These are phyloP conservation scores for Fundulus diaphanus DNA, from an alignment of 2,797 vertebrate genomes.

Conservation along the genomic window DNA sequence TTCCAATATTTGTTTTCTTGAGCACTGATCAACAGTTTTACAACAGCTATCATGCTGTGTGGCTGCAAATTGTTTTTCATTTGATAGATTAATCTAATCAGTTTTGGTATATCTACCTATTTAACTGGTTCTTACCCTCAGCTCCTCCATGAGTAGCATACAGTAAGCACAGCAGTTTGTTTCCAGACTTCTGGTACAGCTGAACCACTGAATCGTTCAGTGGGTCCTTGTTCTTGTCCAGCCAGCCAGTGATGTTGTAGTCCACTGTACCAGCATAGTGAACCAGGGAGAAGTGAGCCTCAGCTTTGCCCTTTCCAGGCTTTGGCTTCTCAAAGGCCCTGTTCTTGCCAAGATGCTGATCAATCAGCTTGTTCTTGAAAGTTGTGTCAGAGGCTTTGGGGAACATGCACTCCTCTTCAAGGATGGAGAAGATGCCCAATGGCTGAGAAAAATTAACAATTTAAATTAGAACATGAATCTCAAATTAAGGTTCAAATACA, in stretches of 20 bases:
- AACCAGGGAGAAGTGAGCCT: too few relatives aligned
- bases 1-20: too few relatives aligned
- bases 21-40: not conserved
- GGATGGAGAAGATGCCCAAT: slow-evolving; percentile 80
- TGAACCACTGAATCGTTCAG: too few relatives aligned
- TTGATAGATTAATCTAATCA: not conserved
- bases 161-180: slow-evolving; percentile 82
- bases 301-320: too few relatives aligned
- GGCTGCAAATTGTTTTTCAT: not conserved
- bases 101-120: not conserved
- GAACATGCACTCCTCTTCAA: slow-evolving; percentile 90
- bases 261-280: too few relatives aligned
- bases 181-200: slow-evolving; percentile 85
- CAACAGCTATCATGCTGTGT: not conserved
- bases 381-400: slow-evolving; percentile 83
- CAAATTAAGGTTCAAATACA: too few relatives aligned
- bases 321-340: slow-evolving; percentile 83
- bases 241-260: too few relatives aligned
- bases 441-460: slow-evolving; percentile 59
- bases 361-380: slow-evolving; percentile 89
- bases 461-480: not conserved
- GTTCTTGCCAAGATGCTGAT: slow-evolving; percentile 89
- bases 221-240: too few relatives aligned
- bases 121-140: not conserved
- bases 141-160: slow-evolving; percentile 58